A percentile compares a stretch with the other conserved stretches of the same genome.
Evolutionary conservation across 2,888 invertebrate genomes (phyloP).

Genomic region (Pherbina coryleti): DNA sequence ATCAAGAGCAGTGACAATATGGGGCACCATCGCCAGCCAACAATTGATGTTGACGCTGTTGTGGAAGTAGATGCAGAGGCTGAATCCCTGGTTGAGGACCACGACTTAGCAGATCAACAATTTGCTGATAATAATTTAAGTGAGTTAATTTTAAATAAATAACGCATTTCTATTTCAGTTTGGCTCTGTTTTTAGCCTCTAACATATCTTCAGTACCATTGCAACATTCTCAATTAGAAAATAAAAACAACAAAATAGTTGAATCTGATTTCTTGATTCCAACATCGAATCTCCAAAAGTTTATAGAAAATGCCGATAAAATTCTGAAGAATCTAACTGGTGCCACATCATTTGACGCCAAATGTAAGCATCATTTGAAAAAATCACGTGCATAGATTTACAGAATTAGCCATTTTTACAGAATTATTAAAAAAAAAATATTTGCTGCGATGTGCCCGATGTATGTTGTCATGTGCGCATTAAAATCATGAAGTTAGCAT

Average conservation of each 20-base stretch:
- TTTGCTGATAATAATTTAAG: constrained; percentile 59
- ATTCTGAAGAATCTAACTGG: constrained; percentile 65
- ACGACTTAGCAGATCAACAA: constrained; percentile 55
- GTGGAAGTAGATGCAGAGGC: constrained; percentile 46
- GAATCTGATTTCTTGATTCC: constrained; percentile 65
- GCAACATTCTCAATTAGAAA: constrained; percentile 21
- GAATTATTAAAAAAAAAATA: no score
- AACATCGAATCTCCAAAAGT: constrained; percentile 65
- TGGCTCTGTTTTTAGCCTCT: constrained; percentile 37
- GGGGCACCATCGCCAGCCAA: constrained; percentile 59
- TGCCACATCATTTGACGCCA: constrained; percentile 38
- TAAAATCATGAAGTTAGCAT: no score
- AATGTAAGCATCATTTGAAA: constrained; percentile 42
- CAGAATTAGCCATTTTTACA: no score
- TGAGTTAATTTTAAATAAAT: constrained; percentile 38
- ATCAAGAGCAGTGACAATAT: constrained; percentile 39
- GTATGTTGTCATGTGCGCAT: no score
- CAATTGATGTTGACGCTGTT: constrained; percentile 62
- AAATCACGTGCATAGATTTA: no score
- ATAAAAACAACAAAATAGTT: constrained; percentile 50
- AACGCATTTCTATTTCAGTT: background rate
- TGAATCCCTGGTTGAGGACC: constrained; percentile 52
- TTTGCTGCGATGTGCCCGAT: no score
- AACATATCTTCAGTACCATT: constrained; percentile 12
- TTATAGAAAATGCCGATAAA: constrained; percentile 66